Conservation (phyloP, 2,113 vertebrate genomes). For the Panthera tigris region DNA sequence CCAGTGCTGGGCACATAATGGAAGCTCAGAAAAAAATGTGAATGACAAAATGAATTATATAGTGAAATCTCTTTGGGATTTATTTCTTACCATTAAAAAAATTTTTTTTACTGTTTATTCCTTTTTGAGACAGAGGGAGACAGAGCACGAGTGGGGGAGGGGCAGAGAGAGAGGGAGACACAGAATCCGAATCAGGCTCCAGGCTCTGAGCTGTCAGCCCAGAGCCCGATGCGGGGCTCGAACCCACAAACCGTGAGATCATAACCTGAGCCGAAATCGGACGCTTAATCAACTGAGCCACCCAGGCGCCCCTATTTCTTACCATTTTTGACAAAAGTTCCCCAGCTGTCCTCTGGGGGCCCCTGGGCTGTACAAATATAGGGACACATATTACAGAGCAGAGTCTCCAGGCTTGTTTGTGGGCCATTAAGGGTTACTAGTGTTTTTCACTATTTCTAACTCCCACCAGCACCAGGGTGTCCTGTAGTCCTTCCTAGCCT, state of each 20-base stretch:
- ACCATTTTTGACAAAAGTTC: conserved; percentile 2
- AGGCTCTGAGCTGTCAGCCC: background rate
- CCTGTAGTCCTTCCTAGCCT: background rate
- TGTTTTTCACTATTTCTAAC: background rate
- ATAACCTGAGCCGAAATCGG: background rate
- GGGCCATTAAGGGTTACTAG: background rate
- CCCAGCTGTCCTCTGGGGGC: background rate
- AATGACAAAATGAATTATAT: background rate
- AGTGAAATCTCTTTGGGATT: background rate
- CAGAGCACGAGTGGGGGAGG: too few species aligned
- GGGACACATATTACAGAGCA: background rate
- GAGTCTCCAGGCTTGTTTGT: background rate
- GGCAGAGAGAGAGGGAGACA: background rate
- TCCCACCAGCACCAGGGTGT: background rate
- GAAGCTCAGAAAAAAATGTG: background rate
- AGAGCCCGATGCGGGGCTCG: too few species aligned
- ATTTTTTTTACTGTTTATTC: background rate
- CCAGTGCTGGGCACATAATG: background rate
- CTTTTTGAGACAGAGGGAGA: background rate
- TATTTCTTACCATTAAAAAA: background rate
- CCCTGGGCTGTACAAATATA: background rate
- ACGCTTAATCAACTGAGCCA: background rate
- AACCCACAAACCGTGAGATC: background rate
- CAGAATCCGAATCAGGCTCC: background rate
- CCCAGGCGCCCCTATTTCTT: background rate